Base-by-base conservation (phyloP, 2,888 invertebrate genomes). In the Arenicola marina region DNA sequence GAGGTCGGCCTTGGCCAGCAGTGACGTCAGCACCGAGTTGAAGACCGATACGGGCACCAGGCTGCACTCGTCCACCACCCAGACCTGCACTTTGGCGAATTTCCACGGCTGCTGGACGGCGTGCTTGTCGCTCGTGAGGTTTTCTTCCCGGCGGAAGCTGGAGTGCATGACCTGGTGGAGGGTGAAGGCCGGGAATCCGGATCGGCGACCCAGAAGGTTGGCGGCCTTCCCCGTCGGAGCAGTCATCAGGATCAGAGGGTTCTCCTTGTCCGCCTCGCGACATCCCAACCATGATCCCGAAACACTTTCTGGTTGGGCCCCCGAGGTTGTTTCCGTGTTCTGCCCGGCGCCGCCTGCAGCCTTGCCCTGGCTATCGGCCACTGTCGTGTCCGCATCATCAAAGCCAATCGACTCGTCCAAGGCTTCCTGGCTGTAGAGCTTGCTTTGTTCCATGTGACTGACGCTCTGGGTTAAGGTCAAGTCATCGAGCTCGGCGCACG, bases 161-260 rank as follows among this genome's bases (percentile, higher is more conserved):
- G 11, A 4, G 56, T 43, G 63, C 21, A 63, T 55, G n/a, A 66
- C 66, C 46, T 63, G 62, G 21, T 66, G 66, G 4, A 80, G 66
- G 0, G 80, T 80, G 56, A 66, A 76, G 2, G 76, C 73, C 2
- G 69, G 63, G 56, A 71, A 66, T 0, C 61, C 57, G 1, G 78
- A 75, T 55, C 76, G 70, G 55, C 69, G 70, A 3, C 78, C 78
- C 4, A 80, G 68, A 29, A 79, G 63, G 60, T 76, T 77, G 26
- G 80, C 80, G 11, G 79, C 79, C 62, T 78, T 79, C 4, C 75
- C 76, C 24, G 80, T 80, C 2, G 80, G 79, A 1, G 80, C 80
- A 0, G 76, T 75, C 32, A 79, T 65, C 11, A 80, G 65, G 28
- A 77, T 70, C 11, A 45, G 15, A 1, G 56, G 51, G 21, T 34